These are phyloP conservation scores for Serinus canaria DNA, from an alignment of 2,113 vertebrate genomes.

Conservation along the genomic window DNA sequence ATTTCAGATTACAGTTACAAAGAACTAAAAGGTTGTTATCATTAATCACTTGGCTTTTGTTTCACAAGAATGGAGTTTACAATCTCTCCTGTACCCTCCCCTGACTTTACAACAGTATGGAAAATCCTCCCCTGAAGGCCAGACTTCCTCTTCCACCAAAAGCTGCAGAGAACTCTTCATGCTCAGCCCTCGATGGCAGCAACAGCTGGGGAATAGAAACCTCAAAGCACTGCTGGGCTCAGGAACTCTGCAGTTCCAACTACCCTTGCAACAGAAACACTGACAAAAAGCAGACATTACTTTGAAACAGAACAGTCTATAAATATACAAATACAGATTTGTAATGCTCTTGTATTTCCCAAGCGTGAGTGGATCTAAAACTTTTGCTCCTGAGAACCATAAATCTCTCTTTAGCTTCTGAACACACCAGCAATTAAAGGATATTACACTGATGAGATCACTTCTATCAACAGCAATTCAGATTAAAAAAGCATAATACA, in stretches of 20 bases:
- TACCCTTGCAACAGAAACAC: not conserved
- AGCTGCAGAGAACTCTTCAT: not conserved
- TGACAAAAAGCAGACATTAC: not conserved
- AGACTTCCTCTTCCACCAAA: not conserved
- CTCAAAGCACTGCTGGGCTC: not conserved
- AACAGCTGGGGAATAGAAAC: slow-evolving; percentile 2
- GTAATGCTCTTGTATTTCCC: not conserved
- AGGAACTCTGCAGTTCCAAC: not conserved
- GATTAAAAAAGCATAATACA: not conserved
- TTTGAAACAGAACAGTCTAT: not conserved
- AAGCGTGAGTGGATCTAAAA: not conserved
- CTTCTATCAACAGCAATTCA: not conserved
- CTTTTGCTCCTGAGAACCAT: not conserved
- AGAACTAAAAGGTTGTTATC: not conserved
- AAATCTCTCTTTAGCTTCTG: not conserved
- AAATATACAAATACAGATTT: slow-evolving; percentile 10
- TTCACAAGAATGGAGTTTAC: not conserved
- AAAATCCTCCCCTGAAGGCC: not conserved
- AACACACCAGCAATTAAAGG: not conserved
- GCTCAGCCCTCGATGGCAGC: not conserved
- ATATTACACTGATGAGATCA: not conserved
- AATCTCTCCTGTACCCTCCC: not conserved
- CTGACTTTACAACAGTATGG: not conserved
- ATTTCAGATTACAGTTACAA: not conserved
- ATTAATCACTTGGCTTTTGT: not conserved